These are phyloP conservation scores for Theretra japonica DNA, from an alignment of 2,888 invertebrate genomes.

Conservation along the genomic window DNA sequence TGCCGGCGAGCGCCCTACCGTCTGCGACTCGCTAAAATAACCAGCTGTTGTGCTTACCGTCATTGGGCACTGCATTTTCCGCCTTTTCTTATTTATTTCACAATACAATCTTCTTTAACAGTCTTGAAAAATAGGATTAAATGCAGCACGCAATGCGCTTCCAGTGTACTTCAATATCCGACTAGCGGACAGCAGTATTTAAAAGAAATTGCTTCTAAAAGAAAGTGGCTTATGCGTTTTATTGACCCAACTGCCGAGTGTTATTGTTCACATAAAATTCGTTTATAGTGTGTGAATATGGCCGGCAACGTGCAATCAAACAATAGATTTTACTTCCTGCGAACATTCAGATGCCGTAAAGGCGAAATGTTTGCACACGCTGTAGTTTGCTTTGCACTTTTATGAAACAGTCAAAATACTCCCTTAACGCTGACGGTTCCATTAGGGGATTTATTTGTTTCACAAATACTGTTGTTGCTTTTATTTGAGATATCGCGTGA, in stretches of 20 bases:
- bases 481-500: not conserved
- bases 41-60: not conserved
- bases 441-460: not conserved
- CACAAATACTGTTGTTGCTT: not conserved
- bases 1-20: not conserved
- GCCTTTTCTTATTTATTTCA: not conserved
- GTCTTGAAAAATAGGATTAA: not conserved
- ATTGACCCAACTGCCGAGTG: not conserved
- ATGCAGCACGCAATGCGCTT: not conserved
- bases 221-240: not conserved
- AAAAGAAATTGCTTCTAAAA: not conserved
- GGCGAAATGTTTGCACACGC: not conserved
- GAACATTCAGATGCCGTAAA: not conserved
- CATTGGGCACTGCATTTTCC: not conserved
- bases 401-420: not conserved
- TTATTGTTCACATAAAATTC: not conserved
- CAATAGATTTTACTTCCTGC: not conserved
- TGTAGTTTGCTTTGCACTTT: not conserved
- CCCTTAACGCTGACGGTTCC: not conserved
- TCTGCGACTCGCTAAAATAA: not conserved
- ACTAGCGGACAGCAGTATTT: no score
- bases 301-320: not conserved
- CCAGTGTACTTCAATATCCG: not conserved
- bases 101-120: not conserved
- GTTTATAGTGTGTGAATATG: not conserved